Conservation (phyloP, 2,113 vertebrate genomes). For the Hyperopisus bebe region DNA sequence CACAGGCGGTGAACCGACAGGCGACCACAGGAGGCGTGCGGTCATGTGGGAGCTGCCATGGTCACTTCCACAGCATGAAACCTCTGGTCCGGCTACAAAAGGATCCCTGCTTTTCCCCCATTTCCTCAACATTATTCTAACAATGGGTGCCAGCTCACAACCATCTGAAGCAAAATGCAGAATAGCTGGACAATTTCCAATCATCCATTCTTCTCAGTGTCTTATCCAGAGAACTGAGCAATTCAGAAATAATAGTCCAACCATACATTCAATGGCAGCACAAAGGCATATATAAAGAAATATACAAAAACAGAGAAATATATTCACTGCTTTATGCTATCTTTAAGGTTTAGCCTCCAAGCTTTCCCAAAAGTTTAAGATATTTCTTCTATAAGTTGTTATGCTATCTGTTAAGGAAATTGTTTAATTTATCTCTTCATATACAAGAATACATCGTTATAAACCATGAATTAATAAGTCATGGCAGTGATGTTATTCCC, state of each 20-base stretch:
- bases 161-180: slow-evolving; percentile 42
- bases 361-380: not conserved
- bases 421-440: not conserved
- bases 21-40: slow-evolving; percentile 55
- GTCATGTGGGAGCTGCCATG: slow-evolving; percentile 51
- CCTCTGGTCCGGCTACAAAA: slow-evolving; percentile 1
- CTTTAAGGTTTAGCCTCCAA: not conserved
- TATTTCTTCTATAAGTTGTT: not conserved
- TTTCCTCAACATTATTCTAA: slow-evolving; percentile 49
- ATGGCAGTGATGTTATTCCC: too few species aligned
- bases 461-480: not conserved
- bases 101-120: not conserved
- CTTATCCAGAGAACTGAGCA: not conserved
- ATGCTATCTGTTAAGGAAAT: not conserved
- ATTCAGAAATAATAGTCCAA: not conserved
- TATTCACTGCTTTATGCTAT: slow-evolving; percentile 17
- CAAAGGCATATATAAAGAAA: not conserved
- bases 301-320: not conserved
- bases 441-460: not conserved
- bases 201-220: not conserved
- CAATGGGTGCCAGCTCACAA: slow-evolving; percentile 51
- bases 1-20: slow-evolving; percentile 54
- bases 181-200: slow-evolving; percentile 23
- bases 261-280: not conserved
- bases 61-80: slow-evolving; percentile 52